A percentile compares a stretch with the other conserved stretches of the same genome.
Evolutionary conservation across 2,113 vertebrate species (phyloP).

Genomic region (Nymphicus hollandicus): DNA sequence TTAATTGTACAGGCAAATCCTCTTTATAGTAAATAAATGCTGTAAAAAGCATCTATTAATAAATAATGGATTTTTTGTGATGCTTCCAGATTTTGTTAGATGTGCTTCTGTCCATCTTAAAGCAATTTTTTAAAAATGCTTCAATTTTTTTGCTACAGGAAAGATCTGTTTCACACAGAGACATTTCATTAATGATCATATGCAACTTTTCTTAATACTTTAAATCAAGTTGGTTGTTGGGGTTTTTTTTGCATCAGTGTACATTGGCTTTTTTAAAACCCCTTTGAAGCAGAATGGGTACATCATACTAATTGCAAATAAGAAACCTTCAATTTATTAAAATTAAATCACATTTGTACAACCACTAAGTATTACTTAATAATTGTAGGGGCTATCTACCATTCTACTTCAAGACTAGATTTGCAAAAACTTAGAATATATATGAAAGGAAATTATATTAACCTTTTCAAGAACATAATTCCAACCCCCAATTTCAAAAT

Average conservation of each 20-base stretch:
- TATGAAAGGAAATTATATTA: background rate
- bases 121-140: background rate
- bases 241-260: background rate
- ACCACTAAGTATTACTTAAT: background rate
- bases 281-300: background rate
- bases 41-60: background rate
- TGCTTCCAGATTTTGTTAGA: rapidly evolving
- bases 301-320: background rate
- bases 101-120: background rate
- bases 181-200: background rate
- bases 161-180: background rate
- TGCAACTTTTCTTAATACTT: background rate
- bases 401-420: background rate
- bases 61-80: background rate
- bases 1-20: background rate
- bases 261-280: background rate
- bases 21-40: background rate
- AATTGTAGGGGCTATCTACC: background rate
- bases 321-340: background rate
- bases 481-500: background rate
- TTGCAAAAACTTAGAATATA: background rate
- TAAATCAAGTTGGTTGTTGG: background rate
- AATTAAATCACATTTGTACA: background rate
- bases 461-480: background rate
- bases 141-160: background rate